Evolutionary conservation across 2,888 invertebrate species (phyloP).

Genomic region (Chloroclystis v-ata): DNA sequence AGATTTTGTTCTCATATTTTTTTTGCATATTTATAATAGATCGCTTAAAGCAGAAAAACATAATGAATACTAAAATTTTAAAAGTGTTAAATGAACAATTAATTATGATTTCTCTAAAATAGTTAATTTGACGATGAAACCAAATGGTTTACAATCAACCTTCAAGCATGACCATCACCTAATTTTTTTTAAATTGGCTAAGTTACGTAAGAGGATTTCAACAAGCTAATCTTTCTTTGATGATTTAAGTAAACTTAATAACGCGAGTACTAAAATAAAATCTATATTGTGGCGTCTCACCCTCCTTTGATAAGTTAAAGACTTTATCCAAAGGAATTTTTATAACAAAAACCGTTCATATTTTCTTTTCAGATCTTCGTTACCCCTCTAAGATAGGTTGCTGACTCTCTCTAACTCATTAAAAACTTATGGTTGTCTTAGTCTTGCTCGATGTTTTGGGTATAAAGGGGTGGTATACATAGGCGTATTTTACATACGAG

Average conservation of each 20-base stretch:
- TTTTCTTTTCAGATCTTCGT: constrained; percentile 75
- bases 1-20: no score
- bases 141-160: no score
- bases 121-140: no score
- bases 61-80: no score
- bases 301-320: constrained; percentile 73
- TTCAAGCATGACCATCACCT: no score
- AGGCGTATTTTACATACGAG: not conserved
- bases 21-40: no score
- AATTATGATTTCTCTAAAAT: no score
- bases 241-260: constrained; percentile 5
- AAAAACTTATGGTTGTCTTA: constrained; percentile 48
- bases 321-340: constrained; percentile 78
- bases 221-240: no score
- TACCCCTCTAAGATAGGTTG: constrained; percentile 45
- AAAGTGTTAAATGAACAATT: no score
- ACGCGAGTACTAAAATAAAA: not conserved
- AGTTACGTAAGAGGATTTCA: no score
- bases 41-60: no score
- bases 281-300: constrained; percentile 9
- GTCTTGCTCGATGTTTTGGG: constrained; percentile 24
- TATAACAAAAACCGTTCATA: constrained; percentile 75
- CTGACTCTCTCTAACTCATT: constrained; percentile 70
- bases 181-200: no score
- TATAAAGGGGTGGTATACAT: constrained; percentile 1